Percentiles rank a stretch among this genome's conserved stretches.
phyloP scores from a whole-genome alignment of 2,113 vertebrate species.

The Merops nubicus region DNA sequence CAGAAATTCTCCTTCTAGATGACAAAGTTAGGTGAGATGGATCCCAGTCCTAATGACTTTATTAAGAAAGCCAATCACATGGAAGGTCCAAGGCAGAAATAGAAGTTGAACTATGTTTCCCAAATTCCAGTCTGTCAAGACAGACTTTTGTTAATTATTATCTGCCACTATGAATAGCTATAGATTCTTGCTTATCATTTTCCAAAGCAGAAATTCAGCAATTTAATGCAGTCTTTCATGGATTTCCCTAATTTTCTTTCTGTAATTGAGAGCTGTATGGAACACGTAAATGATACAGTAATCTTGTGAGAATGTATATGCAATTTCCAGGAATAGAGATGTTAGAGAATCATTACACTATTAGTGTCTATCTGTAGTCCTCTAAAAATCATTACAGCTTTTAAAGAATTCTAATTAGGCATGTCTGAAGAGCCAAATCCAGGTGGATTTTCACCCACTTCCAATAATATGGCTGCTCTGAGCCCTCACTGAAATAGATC shows the following conservation, averaged over 20 bases:
- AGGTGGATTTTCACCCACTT: constrained; percentile 68
- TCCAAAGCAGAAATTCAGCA: background rate
- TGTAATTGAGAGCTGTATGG: background rate
- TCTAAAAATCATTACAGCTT: constrained; percentile 64
- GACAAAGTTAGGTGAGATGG: background rate
- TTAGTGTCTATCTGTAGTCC: background rate
- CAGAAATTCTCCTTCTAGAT: background rate
- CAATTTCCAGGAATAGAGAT: background rate
- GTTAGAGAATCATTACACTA: background rate
- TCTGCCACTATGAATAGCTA: background rate
- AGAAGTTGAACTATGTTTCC: background rate
- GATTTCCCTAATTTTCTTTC: background rate
- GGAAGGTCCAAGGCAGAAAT: background rate
- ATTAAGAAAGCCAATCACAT: background rate
- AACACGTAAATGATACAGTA: background rate
- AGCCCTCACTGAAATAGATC: constrained; percentile 20
- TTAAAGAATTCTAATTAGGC: constrained; percentile 60
- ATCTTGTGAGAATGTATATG: background rate
- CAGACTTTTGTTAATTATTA: background rate
- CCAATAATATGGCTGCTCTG: constrained; percentile 36
- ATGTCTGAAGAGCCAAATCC: constrained; percentile 53
- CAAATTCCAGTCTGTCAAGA: background rate
- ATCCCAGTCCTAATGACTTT: background rate
- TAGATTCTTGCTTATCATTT: background rate
- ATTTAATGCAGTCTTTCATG: background rate